Percentiles rank a stretch among this genome's conserved stretches.
Evolutionary conservation across 2,888 invertebrate species (phyloP).

Genomic region (Hybos culiciformis): DNA sequence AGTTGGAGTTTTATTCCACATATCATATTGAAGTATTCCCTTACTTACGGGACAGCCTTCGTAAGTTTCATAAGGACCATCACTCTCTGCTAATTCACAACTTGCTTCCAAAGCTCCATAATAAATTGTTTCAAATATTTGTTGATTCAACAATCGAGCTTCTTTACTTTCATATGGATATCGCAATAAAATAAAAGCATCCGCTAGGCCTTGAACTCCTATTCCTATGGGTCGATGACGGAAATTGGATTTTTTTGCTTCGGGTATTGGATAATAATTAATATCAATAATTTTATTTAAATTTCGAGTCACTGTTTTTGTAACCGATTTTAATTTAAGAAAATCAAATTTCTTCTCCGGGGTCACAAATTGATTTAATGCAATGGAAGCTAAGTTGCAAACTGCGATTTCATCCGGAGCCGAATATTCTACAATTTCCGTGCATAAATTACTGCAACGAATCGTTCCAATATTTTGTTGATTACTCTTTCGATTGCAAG

Average conservation of each 20-base stretch:
- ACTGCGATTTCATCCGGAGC: conserved; percentile 89
- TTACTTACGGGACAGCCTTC: conserved; percentile 84
- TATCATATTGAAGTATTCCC: conserved; percentile 92
- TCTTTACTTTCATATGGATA: conserved; percentile 82
- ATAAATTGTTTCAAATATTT: conserved; percentile 97
- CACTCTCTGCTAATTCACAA: conserved; percentile 75
- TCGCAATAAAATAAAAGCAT: conserved; percentile 88
- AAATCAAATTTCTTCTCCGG: conserved; percentile 74
- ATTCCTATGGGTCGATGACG: conserved; percentile 79
- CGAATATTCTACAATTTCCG: conserved; percentile 94
- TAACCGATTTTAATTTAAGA: conserved; percentile 66
- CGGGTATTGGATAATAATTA: conserved; percentile 87
- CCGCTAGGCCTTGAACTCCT: conserved; percentile 95
- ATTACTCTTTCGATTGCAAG: conserved; percentile 93
- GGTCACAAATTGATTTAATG: conserved; percentile 84
- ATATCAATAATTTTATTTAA: conserved; percentile 94
- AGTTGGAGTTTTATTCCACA: conserved; percentile 88
- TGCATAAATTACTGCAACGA: conserved; percentile 94
- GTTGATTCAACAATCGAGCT: conserved; percentile 74
- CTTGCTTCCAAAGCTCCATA: conserved; percentile 94
- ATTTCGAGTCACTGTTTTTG: conserved; percentile 79
- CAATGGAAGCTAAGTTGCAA: conserved; percentile 95
- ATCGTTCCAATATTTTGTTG: conserved; percentile 98
- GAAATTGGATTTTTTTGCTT: conserved; percentile 77
- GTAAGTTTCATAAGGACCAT: conserved; percentile 85